These are phyloP conservation scores for Drosophila micromelanica DNA, from an alignment of 1,140 invertebrate genomes.

Conservation along the genomic window DNA sequence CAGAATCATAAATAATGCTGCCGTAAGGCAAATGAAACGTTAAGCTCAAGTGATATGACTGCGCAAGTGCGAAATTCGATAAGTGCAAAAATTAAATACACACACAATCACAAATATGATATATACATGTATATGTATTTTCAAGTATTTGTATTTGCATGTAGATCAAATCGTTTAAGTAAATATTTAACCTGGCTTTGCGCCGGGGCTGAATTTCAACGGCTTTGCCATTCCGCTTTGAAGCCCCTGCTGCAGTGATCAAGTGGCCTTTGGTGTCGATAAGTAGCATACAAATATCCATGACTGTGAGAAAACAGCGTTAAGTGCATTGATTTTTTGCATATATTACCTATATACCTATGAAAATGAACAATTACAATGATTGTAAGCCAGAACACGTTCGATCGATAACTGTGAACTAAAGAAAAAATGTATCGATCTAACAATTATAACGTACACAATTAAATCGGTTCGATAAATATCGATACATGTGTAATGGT, in stretches of 20 bases:
- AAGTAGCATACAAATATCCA: not conserved
- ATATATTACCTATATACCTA: too few species aligned
- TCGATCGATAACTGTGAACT: too few species aligned
- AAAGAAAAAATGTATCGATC: too few species aligned
- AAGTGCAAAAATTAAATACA: conserved; percentile 46
- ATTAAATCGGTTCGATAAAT: too few species aligned
- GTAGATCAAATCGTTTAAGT: conserved; percentile 39
- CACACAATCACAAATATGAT: conserved; percentile 2
- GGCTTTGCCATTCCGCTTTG: conserved; percentile 31
- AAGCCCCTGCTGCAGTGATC: not conserved
- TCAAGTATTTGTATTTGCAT: conserved; percentile 20
- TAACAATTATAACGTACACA: too few species aligned
- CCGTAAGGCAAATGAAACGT: conserved; percentile 46
- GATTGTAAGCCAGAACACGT: too few species aligned
- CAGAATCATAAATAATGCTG: conserved; percentile 50
- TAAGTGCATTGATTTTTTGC: too few species aligned
- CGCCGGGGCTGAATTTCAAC: conserved; percentile 27
- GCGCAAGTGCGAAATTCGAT: conserved; percentile 52
- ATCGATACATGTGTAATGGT: too few species aligned
- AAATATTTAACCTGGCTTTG: conserved; percentile 46
- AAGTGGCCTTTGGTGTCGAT: not conserved
- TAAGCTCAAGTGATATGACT: conserved; percentile 42
- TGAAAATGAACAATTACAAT: too few species aligned
- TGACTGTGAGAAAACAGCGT: not conserved
- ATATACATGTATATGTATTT: not conserved